A percentile compares a stretch with the other conserved stretches of the same genome.
Conservation (phyloP, 2,113 vertebrate species). For the Psephotus haematonotus region DNA sequence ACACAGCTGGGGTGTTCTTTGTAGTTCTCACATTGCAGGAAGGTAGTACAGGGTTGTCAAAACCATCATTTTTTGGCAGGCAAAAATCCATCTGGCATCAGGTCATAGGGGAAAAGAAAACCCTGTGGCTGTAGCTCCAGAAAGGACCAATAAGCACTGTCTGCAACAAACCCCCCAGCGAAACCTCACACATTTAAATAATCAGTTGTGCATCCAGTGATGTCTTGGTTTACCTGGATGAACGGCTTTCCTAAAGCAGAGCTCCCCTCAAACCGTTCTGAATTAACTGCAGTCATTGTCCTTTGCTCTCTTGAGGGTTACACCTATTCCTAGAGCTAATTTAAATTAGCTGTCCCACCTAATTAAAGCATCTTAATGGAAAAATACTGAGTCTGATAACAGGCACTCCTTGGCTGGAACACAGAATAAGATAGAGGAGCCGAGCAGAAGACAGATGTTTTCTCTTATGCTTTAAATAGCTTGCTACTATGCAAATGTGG, state of each 20-base stretch:
- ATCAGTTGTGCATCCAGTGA: background rate
- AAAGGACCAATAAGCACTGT: background rate
- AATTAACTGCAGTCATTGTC: background rate
- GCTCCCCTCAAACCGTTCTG: background rate
- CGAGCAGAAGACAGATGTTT: background rate
- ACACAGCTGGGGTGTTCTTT: background rate
- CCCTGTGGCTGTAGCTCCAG: no score
- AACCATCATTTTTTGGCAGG: background rate
- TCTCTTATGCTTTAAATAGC: slow-evolving; percentile 5
- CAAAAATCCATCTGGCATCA: no score
- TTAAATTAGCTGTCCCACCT: slow-evolving; percentile 16
- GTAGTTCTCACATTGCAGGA: background rate
- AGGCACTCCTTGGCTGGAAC: background rate
- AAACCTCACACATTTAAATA: background rate
- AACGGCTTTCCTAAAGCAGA: background rate
- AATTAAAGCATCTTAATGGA: slow-evolving; percentile 38
- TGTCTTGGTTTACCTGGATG: background rate
- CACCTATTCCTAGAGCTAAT: background rate
- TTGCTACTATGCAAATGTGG: background rate
- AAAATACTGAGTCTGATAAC: background rate
- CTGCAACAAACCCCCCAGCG: background rate
- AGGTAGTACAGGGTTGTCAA: background rate
- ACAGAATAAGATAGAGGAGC: background rate
- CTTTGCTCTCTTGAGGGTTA: background rate
- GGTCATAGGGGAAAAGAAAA: no score